These are phyloP conservation scores for Nothoprocta pentlandii DNA, from an alignment of 2,113 vertebrate species.

Conservation along the genomic window DNA sequence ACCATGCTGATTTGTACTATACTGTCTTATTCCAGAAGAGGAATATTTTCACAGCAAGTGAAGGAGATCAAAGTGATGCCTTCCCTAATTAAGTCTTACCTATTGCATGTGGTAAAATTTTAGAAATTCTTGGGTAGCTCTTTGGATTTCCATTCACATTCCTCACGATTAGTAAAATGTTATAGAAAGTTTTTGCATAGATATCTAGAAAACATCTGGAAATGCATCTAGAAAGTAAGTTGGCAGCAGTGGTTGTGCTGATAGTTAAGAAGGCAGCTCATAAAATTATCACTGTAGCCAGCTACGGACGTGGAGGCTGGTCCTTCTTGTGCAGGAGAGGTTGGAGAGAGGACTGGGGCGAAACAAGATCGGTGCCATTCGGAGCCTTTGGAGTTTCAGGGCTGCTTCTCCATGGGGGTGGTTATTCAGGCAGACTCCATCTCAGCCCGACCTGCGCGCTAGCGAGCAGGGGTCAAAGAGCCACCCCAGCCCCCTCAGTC, in stretches of 20 bases:
- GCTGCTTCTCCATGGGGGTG: not conserved
- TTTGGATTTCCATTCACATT: not conserved
- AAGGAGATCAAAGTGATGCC: fast-evolving
- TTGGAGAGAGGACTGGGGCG: not conserved
- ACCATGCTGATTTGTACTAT: not conserved
- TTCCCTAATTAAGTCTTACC: not conserved
- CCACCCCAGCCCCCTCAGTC: not conserved
- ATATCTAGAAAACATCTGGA: not conserved
- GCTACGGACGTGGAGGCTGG: not conserved
- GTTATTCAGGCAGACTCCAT: not conserved
- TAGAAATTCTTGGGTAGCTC: not conserved
- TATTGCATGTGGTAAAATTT: not conserved
- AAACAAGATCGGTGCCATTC: not conserved
- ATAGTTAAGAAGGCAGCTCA: slow-evolving; percentile 34
- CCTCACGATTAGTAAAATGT: not conserved
- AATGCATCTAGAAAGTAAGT: not conserved
- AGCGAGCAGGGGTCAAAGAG: not conserved
- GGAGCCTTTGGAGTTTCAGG: not conserved
- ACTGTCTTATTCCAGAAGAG: not conserved
- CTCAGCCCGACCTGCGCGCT: fast-evolving
- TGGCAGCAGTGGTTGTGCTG: not conserved
- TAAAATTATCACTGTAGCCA: not conserved
- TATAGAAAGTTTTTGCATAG: slow-evolving; percentile 7
- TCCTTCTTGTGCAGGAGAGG: not conserved
- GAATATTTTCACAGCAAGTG: not conserved